Conservation (phyloP, 2,888 invertebrate genomes). For the Himalopsyche kuldschensis region DNA sequence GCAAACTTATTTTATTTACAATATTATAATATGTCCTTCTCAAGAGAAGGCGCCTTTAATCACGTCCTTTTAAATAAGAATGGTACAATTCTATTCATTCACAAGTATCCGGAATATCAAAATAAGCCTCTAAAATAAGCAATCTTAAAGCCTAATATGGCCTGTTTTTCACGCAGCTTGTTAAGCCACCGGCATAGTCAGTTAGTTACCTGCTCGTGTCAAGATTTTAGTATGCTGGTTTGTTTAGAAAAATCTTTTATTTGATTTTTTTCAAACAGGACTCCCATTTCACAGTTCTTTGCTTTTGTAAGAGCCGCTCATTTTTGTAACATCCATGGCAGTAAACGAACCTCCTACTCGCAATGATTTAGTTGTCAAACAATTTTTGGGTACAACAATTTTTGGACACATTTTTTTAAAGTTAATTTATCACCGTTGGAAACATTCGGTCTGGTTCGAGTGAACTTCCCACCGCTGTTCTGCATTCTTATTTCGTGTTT, state of each 20-base stretch:
- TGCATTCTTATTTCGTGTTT: constrained; percentile 23
- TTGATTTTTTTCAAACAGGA: constrained; percentile 57
- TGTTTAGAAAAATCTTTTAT: constrained; percentile 64
- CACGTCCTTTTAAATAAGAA: constrained; percentile 7
- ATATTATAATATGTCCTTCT: constrained; percentile 7
- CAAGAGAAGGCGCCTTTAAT: constrained; percentile 31
- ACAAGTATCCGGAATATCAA: constrained; percentile 45
- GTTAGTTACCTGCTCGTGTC: constrained; percentile 59
- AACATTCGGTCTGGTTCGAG: neutral
- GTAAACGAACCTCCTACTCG: constrained; percentile 50
- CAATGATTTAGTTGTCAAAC: constrained; percentile 64
- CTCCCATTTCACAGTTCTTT: constrained; percentile 48
- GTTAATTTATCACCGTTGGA: constrained; percentile 56
- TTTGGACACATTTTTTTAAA: constrained; percentile 54
- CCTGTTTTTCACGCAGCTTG: constrained; percentile 44
- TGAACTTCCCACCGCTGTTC: neutral
- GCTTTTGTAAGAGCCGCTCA: constrained; percentile 44
- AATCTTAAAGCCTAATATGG: constrained; percentile 51
- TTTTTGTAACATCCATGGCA: constrained; percentile 43
- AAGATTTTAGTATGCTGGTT: constrained; percentile 62
- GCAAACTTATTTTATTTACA: constrained; percentile 10
- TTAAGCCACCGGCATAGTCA: constrained; percentile 44
- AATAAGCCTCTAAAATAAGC: constrained; percentile 52
- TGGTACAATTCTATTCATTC: neutral
- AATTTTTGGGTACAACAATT: constrained; percentile 44